Evolutionary conservation across 2,113 vertebrate genomes (phyloP).

Genomic region (Cavia porcellus): DNA sequence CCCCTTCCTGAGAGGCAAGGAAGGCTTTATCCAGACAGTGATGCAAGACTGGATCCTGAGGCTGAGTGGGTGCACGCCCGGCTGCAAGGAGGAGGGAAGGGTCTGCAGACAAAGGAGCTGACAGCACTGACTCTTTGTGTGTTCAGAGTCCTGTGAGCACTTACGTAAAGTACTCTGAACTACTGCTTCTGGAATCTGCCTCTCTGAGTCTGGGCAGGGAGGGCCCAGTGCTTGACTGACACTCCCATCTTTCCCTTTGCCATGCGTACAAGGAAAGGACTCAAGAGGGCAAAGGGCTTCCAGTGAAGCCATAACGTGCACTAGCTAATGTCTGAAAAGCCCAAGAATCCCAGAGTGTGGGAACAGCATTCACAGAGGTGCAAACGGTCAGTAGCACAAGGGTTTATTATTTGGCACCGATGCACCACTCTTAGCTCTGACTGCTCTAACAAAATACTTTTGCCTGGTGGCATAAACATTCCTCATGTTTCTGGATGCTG

Average conservation of each 20-base stretch:
- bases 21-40: not conserved
- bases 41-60: not conserved
- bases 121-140: rapidly evolving
- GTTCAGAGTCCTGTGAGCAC: not conserved
- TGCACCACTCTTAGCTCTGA: no score
- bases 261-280: not conserved
- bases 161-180: not conserved
- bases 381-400: not conserved
- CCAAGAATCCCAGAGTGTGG: not conserved
- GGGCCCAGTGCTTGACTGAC: not conserved
- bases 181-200: not conserved
- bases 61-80: not conserved
- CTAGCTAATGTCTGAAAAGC: not conserved
- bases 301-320: not conserved
- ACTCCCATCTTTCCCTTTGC: not conserved
- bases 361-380: not conserved
- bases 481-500: not conserved
- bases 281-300: not conserved
- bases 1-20: not conserved
- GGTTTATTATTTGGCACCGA: not conserved
- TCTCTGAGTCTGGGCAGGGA: not conserved
- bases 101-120: not conserved
- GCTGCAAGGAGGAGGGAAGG: not conserved
- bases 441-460: not conserved
- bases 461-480: not conserved